Conservation (phyloP, 1,140 invertebrate species). For the Pteromalus puparum region DNA sequence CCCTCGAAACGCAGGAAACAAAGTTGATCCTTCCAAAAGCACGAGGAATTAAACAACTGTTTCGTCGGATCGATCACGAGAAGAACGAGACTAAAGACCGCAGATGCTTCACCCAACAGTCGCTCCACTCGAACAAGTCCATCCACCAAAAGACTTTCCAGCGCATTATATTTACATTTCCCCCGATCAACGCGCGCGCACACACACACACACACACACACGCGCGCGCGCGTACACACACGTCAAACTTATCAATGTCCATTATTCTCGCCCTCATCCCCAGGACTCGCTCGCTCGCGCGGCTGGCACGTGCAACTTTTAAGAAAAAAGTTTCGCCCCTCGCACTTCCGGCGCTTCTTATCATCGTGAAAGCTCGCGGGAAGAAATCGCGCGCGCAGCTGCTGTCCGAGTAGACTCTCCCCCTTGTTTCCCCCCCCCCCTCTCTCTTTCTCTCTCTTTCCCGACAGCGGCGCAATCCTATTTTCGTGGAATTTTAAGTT, state of each 20-base stretch:
- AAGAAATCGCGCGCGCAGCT: conserved; percentile 36
- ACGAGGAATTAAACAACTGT: too few relatives aligned
- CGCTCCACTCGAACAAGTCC: too few relatives aligned
- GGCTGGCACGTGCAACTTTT: conserved; percentile 15
- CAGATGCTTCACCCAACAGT: too few relatives aligned
- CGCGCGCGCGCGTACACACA: background rate
- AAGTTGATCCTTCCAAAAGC: too few relatives aligned
- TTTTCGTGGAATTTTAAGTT: conserved; percentile 21
- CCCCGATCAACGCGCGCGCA: background rate
- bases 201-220: background rate
- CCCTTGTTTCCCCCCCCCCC: background rate
- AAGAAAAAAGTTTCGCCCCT: conserved; percentile 33
- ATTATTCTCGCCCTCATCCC: conserved; percentile 25
- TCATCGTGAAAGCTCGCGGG: conserved; percentile 26
- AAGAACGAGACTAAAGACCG: too few relatives aligned
- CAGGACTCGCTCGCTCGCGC: background rate
- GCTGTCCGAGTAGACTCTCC: conserved; percentile 3
- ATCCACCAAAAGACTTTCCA: too few relatives aligned
- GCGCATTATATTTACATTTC: background rate
- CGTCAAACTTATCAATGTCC: conserved; percentile 27
- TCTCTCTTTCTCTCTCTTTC: background rate
- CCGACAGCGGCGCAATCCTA: background rate
- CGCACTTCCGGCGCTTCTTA: conserved; percentile 20
- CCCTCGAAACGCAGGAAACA: too few relatives aligned
- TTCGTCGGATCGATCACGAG: too few relatives aligned